These are phyloP conservation scores for Seira sanloemensis DNA, from an alignment of 2,888 invertebrate genomes.

Conservation along the genomic window DNA sequence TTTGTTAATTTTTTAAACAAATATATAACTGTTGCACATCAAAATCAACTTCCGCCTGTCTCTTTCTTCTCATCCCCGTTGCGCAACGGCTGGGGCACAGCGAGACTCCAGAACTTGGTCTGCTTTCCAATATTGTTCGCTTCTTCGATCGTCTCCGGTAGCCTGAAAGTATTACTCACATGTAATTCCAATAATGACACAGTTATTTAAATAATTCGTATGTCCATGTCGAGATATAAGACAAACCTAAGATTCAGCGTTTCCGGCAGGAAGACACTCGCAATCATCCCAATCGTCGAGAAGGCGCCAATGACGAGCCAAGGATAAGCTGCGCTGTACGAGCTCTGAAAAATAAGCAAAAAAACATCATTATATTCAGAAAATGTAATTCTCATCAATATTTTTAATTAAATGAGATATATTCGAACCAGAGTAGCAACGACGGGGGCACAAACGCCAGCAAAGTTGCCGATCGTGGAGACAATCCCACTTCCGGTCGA, in stretches of 20 bases:
- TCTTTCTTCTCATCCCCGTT: background rate
- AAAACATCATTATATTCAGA: background rate
- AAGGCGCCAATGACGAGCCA: slow-evolving; percentile 54
- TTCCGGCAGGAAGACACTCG: slow-evolving; percentile 80
- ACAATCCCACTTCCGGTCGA: slow-evolving; percentile 82
- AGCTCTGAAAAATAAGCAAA: slow-evolving; percentile 61
- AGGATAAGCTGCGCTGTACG: slow-evolving; percentile 56
- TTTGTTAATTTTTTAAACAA: no score
- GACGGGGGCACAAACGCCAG: slow-evolving; percentile 80
- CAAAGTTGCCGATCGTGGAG: slow-evolving; percentile 78
- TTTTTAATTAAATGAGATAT: background rate
- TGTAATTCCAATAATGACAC: no score
- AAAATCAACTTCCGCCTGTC: background rate
- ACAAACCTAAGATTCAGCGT: slow-evolving; percentile 79
- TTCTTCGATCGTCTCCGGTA: slow-evolving; percentile 82
- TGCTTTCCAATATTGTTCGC: slow-evolving; percentile 79
- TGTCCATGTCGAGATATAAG: no score
- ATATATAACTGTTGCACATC: no score
- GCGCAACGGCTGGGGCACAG: slow-evolving; percentile 9
- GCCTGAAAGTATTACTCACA: slow-evolving; percentile 51
- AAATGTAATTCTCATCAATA: background rate
- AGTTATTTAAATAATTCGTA: no score
- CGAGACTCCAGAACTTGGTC: slow-evolving; percentile 74
- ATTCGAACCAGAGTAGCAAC: slow-evolving; percentile 79
- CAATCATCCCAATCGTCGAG: slow-evolving; percentile 74